These are phyloP conservation scores for Talpa occidentalis DNA, from an alignment of 2,113 vertebrate genomes.

Conservation along the genomic window DNA sequence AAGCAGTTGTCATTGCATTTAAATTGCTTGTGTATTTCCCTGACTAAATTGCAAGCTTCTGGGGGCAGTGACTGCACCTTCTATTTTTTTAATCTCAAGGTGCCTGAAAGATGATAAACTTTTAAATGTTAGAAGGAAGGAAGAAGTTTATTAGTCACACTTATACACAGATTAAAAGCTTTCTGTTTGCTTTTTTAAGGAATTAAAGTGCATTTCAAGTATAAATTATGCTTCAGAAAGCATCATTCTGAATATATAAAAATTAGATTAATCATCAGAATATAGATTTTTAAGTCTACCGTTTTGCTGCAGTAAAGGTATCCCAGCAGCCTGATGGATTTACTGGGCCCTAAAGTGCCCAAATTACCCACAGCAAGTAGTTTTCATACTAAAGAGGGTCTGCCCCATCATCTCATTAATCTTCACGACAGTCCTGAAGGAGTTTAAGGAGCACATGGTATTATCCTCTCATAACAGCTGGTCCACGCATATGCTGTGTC, in stretches of 20 bases:
- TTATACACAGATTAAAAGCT: neutral
- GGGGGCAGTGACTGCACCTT: neutral
- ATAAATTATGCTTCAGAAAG: slow-evolving; percentile 32
- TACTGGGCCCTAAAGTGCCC: neutral
- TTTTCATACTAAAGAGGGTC: neutral
- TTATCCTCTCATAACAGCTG: slow-evolving; percentile 70
- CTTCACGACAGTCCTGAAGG: slow-evolving; percentile 69
- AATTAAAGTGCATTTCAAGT: slow-evolving; percentile 37
- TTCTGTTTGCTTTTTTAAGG: neutral
- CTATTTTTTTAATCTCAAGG: neutral
- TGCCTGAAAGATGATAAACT: neutral
- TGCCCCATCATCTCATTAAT: slow-evolving; percentile 70
- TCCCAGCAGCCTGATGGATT: neutral
- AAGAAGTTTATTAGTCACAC: neutral
- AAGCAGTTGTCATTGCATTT: neutral
- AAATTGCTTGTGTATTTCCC: no score
- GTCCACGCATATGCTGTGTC: slow-evolving; percentile 58
- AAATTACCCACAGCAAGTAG: slow-evolving; percentile 29
- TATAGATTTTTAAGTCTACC: neutral
- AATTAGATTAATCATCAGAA: neutral
- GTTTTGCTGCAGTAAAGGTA: neutral
- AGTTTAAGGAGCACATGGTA: slow-evolving; percentile 58
- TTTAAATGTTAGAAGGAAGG: neutral
- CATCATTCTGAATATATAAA: slow-evolving; percentile 21
- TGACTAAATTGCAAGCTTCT: neutral